A percentile compares a stretch with the other conserved stretches of the same genome.
These are phyloP conservation scores for Drosophila kepulauana DNA, from an alignment of 1,140 invertebrate species.

Conservation along the genomic window DNA sequence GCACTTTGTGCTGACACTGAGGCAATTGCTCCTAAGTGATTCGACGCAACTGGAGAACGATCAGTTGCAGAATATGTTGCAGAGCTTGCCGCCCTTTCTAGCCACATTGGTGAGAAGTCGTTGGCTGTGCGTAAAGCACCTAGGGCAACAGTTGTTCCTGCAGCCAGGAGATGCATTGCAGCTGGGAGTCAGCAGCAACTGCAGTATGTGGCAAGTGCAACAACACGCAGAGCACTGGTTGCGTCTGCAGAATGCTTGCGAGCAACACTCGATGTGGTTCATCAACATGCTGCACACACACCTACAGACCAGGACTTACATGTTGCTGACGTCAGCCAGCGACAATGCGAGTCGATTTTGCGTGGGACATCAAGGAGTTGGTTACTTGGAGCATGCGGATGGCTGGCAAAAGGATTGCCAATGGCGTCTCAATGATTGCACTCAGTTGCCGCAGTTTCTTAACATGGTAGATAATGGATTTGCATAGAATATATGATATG, in stretches of 20 bases:
- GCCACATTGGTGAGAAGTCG: conserved; percentile 28
- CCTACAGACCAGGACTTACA: neutral
- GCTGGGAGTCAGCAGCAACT: conserved; percentile 56
- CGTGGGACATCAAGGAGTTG: neutral
- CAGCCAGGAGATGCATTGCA: conserved; percentile 20
- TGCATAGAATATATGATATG: conserved; percentile 8
- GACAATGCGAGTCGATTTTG: conserved; percentile 28
- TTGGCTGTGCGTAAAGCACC: conserved; percentile 55
- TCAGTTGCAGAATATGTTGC: conserved; percentile 60
- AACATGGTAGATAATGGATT: neutral
- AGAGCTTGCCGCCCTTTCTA: conserved; percentile 47
- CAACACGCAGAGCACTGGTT: neutral
- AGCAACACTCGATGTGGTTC: conserved; percentile 30
- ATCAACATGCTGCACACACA: conserved; percentile 32
- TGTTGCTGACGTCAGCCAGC: conserved; percentile 21
- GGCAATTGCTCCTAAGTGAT: neutral
- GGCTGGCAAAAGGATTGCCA: conserved; percentile 15
- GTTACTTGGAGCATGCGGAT: neutral
- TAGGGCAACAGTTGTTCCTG: conserved; percentile 38
- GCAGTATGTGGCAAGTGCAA: conserved; percentile 53
- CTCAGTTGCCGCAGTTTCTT: conserved; percentile 26
- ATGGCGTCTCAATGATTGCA: conserved; percentile 62
- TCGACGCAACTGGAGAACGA: neutral
- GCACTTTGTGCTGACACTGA: conserved; percentile 51
- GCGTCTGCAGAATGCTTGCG: conserved; percentile 51